phyloP scores from a whole-genome alignment of 2,113 vertebrate species.

The Passer domesticus region DNA sequence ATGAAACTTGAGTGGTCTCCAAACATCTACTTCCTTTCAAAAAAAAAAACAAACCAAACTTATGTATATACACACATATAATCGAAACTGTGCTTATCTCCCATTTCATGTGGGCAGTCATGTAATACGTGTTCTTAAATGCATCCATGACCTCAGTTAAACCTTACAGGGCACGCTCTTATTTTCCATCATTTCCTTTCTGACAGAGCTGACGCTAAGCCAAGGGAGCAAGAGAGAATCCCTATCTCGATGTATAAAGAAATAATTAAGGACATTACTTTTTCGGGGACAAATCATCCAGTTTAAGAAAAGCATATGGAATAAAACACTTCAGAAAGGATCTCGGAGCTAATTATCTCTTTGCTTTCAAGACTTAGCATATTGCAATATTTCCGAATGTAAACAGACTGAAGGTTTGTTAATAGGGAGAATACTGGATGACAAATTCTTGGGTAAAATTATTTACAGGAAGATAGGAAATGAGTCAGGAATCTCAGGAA shows the following conservation, averaged over 20 bases:
- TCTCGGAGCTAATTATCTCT: neutral
- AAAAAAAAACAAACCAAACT: neutral
- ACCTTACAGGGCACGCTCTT: neutral
- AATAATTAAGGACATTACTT: neutral
- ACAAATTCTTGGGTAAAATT: conserved; percentile 41
- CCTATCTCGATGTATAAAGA: neutral
- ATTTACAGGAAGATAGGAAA: conserved; percentile 67
- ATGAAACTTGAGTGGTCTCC: neutral
- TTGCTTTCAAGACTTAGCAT: neutral
- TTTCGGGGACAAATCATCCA: neutral
- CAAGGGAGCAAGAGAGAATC: conserved; percentile 9
- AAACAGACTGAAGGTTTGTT: conserved; percentile 14
- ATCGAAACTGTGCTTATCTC: neutral
- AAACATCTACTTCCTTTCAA: neutral
- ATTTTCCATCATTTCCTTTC: neutral
- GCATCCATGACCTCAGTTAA: conserved; percentile 11
- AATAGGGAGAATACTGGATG: neutral
- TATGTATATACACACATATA: neutral
- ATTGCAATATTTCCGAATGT: neutral
- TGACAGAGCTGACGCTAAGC: neutral
- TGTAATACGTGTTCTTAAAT: neutral
- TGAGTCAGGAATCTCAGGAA: conserved; percentile 51
- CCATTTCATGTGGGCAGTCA: neutral
- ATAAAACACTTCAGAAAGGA: neutral
- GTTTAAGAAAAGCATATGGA: neutral